These are phyloP conservation scores for Brotula barbata DNA, from an alignment of 2,797 vertebrate genomes.

Conservation along the genomic window DNA sequence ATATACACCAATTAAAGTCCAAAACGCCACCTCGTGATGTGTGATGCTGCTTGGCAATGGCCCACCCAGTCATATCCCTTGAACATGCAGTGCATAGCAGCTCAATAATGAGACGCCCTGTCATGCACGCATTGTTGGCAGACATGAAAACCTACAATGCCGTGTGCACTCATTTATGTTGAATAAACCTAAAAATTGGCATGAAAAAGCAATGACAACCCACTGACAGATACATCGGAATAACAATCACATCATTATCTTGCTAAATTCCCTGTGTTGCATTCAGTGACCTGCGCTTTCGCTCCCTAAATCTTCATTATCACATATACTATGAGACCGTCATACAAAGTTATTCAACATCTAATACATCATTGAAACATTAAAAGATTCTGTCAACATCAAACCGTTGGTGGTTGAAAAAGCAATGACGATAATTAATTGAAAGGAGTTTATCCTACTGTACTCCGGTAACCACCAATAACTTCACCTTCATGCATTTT, in stretches of 20 bases:
- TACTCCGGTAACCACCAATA: too few species aligned
- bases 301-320: too few species aligned
- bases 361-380: too few species aligned
- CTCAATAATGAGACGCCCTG: slow-evolving; percentile 57
- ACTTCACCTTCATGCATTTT: too few species aligned
- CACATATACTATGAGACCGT: too few species aligned
- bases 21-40: slow-evolving; percentile 49
- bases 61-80: slow-evolving; percentile 51
- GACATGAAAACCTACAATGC: slow-evolving; percentile 36
- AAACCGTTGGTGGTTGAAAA: too few species aligned
- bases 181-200: slow-evolving; percentile 41
- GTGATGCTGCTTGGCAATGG: slow-evolving; percentile 40
- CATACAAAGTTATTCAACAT: too few species aligned
- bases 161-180: slow-evolving; percentile 30
- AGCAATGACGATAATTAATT: too few species aligned
- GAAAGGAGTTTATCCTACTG: too few species aligned
- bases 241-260: slow-evolving; percentile 51
- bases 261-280: slow-evolving; percentile 7
- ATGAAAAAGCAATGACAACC: slow-evolving; percentile 43
- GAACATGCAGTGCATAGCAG: slow-evolving; percentile 46
- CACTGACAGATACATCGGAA: slow-evolving; percentile 25
- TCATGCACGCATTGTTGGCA: slow-evolving; percentile 25
- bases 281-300: slow-evolving; percentile 19
- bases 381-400: too few species aligned
- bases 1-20: slow-evolving; percentile 62